Evolutionary conservation across 2,888 invertebrate genomes (phyloP), one percentile per base, ranked within the genome.

Genomic region (Clunio marinus): DNA sequence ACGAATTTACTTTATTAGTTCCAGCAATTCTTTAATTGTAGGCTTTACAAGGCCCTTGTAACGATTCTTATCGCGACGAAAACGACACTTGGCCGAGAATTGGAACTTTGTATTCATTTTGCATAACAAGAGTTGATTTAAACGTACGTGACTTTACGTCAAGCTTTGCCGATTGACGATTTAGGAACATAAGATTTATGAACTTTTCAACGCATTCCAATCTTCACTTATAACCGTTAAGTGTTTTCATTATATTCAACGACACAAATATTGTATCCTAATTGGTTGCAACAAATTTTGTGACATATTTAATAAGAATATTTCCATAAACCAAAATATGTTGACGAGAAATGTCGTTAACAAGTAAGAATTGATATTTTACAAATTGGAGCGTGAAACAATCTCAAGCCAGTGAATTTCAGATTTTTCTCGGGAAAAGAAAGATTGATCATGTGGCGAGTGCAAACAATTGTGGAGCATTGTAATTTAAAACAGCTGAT

Each of bases 131-230:
- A 4, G 8, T 4, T 32, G 32, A 32, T 8, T 4, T 32, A 8
- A 32, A 4, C 4, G 7, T 41, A 41, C 41, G 41, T 41, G 41
- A 41, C 41, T 41, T n/a, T n/a, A 41, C 10, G 10, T 15, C 2
- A 41, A 41, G 10, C 2, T 41, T 41, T 41, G 41, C 15, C 2
- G 10, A 15, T 10, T 15, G 15, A 41, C 32, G 5, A 5, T 32
- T 5, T 8, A 32, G 32, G 7, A 32, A 10, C 41, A 41, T n/a
- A 41, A 41, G 15, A n/a, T 41, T n/a, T n/a, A n/a, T n/a, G n/a
- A n/a, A n/a, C 41, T 41, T 41, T 32, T 32, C 15, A n/a, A n/a
- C 41, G 41, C 41, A 41, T 41, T 41, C 41, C 41, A n/a, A 32
- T 41, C 2, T 10, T 41, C 10, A 41, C 7, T 41, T 10, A 15